Evolutionary conservation across 2,888 invertebrate species (phyloP), one percentile per base, ranked within the genome.

Genomic region (Nomada fucata): DNA sequence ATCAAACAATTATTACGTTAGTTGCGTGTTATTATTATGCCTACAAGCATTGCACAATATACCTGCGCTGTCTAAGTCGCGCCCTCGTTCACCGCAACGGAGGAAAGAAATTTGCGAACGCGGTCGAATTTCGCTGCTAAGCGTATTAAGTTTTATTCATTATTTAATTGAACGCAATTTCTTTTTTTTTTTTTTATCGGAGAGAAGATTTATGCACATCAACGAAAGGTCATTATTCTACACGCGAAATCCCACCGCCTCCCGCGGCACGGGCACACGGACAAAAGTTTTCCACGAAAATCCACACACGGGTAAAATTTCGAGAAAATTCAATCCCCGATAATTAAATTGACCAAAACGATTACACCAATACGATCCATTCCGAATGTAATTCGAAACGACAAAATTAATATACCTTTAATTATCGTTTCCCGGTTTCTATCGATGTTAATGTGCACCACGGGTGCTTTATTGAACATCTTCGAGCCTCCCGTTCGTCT

Each of bases 1-100:
- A 82, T 79, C 77, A 84, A 77, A 86, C 80, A 83, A 84, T 72
- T 63, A 74, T 80, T 74, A 65, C 64, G 60, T 74, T 79, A 70
- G 76, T 69, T 80, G n/a, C 44, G 57, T 10, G 20, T 47, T 47
- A 67, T 72, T 78, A 72, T 79, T 73, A 80, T 63, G 50, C 55
- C 36, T 67, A 72, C 53, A 63, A 52, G 52, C 26, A n/a, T 23
- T 29, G 11, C 26, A 52, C 47, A n/a, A 47, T 64, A 47, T 64
- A 52, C 11, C 36, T n/a, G n/a, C 5, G 50, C 29, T 11, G 11
- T 15, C n/a, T 18, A n/a, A 60, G 42, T 61, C 52, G 23, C 50
- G 9, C 47, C 29, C 7, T 7, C 0, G 7, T 29, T 29, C 29
- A 0, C 7, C 7, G 29, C 7, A 0, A 29, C 0, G 42, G 10